Evolutionary conservation across 2,888 invertebrate species (phyloP).

Genomic region (Tanypteryx hageni): DNA sequence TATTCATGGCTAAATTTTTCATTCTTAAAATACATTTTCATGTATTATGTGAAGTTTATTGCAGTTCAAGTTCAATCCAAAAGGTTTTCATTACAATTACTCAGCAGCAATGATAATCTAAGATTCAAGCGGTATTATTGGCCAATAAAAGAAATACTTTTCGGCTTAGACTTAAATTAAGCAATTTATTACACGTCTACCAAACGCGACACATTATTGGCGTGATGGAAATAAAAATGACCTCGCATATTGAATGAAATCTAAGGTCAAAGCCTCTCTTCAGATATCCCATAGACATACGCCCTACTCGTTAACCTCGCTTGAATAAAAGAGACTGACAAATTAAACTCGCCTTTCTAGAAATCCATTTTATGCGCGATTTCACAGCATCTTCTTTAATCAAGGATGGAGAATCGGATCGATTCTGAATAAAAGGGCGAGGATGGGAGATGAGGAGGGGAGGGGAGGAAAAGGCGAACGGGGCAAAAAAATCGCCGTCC

Average conservation of each 20-base stretch:
- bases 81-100: no score
- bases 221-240: no score
- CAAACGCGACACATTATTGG: no score
- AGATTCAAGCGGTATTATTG: no score
- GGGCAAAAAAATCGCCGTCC: not conserved
- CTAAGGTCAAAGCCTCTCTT: not conserved
- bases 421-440: not conserved
- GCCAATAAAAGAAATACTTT: no score
- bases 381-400: slow-evolving; percentile 26
- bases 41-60: no score
- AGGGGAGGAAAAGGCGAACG: not conserved
- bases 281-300: not conserved
- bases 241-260: not conserved
- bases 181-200: no score
- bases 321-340: not conserved
- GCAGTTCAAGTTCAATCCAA: no score
- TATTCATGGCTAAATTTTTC: no score
- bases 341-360: not conserved
- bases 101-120: no score
- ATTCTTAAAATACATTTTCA: no score
- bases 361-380: slow-evolving; percentile 21
- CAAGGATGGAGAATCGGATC: not conserved
- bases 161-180: no score
- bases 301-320: not conserved
- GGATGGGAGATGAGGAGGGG: not conserved